Base-by-base conservation (phyloP, 2,113 vertebrate species). In the Aegithalos caudatus region DNA sequence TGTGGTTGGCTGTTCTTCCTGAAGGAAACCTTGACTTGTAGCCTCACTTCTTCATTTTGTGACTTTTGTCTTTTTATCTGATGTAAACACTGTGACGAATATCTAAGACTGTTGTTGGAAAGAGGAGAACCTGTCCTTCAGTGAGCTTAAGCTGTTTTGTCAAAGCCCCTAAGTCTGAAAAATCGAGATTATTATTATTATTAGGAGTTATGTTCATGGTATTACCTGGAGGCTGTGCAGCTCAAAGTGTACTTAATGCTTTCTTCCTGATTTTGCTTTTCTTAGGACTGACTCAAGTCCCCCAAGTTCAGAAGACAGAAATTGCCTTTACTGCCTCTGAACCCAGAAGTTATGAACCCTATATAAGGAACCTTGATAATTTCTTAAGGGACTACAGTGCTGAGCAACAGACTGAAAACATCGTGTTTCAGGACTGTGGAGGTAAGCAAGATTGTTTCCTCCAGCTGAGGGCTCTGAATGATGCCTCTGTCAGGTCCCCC, bases 261-360 rank as follows among this genome's bases (percentile, higher is more conserved):
- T 74, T 61, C 81, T 51, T 66, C 53, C 33, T 6, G 28, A 19
- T 95, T 47, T 61, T 95, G 44, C 77, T 54, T 81, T 77, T 72
- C 47, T 42, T 87, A 98, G 98, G 98, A 94, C 54, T 98, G 79
- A 97, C 98, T 53, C 98, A 98, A 92, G 2, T 98, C 22, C 98
- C 98, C 53, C 98, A 97, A 92, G 98, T 98, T 72, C 92, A 97
- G 77, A 98, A 98, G 97, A 98, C 98, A 12, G 99, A 99, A 96
- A 98, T 99, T 73, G 13, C 96, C 74, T 99, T 98, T 96, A 95
- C 12, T 4, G 14, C 88, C 22, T 48, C 12, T 0, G 94, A 99
- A 1, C 0, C 33, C 3, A 22, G 3, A 2, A 66, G 70, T 42
- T 99, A 96, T 7, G 42, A 79, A 0, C 57, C 76, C 0, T 99